Base-by-base conservation (phyloP, 1,140 invertebrate genomes). In the Diachasmimorpha longicaudata region DNA sequence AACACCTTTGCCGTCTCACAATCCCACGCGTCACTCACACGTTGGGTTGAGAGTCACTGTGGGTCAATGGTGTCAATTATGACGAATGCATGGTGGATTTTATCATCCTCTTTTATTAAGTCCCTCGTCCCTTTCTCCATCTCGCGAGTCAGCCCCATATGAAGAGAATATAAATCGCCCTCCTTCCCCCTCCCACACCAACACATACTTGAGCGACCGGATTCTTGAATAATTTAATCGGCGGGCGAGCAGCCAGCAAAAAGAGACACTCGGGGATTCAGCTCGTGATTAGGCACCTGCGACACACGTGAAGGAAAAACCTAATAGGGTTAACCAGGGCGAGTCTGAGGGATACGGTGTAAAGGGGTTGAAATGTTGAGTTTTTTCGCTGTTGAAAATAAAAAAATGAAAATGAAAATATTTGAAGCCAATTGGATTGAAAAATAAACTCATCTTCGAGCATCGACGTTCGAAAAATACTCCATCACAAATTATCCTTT, bases 21-120 rank as follows among this genome's bases (percentile, higher is more conserved):
- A 63, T 73, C 68, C 68, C 75, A 68, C 70, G 66, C 75, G 44
- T 23, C 36, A 8, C 16, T 39, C 3, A 5, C 31, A 6, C 31
- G 13, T 13, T 63, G 46, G 70, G 72, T 84, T 86, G 79, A 84
- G 79, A 84, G 82, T 73, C 82, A 55, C 84, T 82, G 79, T 66
- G 75, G 83, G 82, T 85, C 85, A 88, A 86, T 87, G 77, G 75
- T 85, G 83, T 84, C 85, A 86, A 85, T 84, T 85, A 78, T 85
- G 80, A 85, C 79, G 79, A 86, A 85, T 87, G 80, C 81, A 70
- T 84, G 52, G 81, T 83, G 81, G 76, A 46, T 36, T 66, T 44
- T 52, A 68, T 63, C 42, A n/a, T 68, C 36, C 63, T 75, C 69
- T 52, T 79, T 75, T 31, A 66, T 72, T 66, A 31, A 31, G 31